phyloP scores from a whole-genome alignment of 2,113 vertebrate species.

The Neopipo cinnamomea region DNA sequence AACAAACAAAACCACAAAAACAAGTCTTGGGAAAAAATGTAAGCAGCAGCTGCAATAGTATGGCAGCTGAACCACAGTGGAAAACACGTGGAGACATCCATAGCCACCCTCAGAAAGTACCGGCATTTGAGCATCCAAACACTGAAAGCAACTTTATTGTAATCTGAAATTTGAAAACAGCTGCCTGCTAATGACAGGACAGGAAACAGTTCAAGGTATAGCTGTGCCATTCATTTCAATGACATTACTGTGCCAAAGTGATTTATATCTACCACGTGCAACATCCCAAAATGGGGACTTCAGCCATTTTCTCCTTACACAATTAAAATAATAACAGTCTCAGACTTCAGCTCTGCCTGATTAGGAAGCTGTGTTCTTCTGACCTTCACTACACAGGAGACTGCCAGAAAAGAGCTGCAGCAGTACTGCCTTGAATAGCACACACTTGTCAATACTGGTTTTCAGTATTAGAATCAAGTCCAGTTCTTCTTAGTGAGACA shows the following conservation, averaged over 20 bases:
- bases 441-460: background rate
- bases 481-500: background rate
- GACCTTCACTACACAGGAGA: background rate
- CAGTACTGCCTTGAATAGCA: background rate
- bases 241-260: background rate
- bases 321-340: background rate
- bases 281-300: background rate
- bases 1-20: too few relatives aligned
- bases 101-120: background rate
- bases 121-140: background rate
- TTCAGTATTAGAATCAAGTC: background rate
- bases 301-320: background rate
- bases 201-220: background rate
- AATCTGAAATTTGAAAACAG: background rate
- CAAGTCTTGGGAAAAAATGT: background rate
- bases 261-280: background rate
- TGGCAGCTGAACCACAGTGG: background rate
- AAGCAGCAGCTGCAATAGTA: background rate
- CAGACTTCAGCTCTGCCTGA: background rate
- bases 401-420: background rate
- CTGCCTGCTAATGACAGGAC: background rate
- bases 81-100: background rate
- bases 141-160: background rate
- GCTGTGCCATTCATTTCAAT: background rate
- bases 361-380: background rate